A percentile compares a stretch with the other conserved stretches of the same genome.
phyloP scores from a whole-genome alignment of 2,888 invertebrate species.

The Muschampia plurimacula region DNA sequence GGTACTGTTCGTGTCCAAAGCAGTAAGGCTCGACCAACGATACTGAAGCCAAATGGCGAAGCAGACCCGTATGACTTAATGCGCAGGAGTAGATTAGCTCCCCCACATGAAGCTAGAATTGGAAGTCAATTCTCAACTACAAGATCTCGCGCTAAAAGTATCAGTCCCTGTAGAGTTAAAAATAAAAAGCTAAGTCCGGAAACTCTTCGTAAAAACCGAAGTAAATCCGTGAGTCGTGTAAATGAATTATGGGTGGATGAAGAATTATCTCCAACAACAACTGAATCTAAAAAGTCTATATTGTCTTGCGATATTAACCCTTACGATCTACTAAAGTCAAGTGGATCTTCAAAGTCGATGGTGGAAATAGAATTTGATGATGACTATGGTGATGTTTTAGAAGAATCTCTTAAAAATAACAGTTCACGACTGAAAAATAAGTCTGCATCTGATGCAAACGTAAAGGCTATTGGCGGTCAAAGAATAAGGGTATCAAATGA shows the following conservation, averaged over 20 bases:
- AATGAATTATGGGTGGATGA: constrained; percentile 81
- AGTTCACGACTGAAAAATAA: constrained; percentile 63
- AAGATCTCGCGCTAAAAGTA: constrained; percentile 83
- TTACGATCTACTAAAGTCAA: constrained; percentile 90
- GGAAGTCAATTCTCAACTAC: constrained; percentile 82
- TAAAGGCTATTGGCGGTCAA: constrained; percentile 89
- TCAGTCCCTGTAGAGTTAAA: constrained; percentile 85
- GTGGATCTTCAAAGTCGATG: constrained; percentile 74
- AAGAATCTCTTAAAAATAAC: constrained; percentile 67
- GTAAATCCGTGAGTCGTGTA: constrained; percentile 79
- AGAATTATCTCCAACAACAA: constrained; percentile 53
- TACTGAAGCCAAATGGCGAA: constrained; percentile 86
- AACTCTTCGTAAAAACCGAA: constrained; percentile 70
- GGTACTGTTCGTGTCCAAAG: constrained; percentile 88
- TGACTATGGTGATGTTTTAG: constrained; percentile 75
- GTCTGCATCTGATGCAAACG: constrained; percentile 78
- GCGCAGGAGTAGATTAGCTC: constrained; percentile 90
- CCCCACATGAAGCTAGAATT: constrained; percentile 86
- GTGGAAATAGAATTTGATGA: constrained; percentile 84
- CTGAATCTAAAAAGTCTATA: constrained; percentile 88
- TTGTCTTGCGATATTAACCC: constrained; percentile 94
- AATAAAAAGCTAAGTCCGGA: constrained; percentile 81
- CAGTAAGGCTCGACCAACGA: constrained; percentile 87
- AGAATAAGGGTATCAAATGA: constrained; percentile 88
- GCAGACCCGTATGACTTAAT: constrained; percentile 93